Evolutionary conservation across 2,888 invertebrate species (phyloP), one percentile per base, ranked within the genome.

Genomic region (Tiliacea aurago): DNA sequence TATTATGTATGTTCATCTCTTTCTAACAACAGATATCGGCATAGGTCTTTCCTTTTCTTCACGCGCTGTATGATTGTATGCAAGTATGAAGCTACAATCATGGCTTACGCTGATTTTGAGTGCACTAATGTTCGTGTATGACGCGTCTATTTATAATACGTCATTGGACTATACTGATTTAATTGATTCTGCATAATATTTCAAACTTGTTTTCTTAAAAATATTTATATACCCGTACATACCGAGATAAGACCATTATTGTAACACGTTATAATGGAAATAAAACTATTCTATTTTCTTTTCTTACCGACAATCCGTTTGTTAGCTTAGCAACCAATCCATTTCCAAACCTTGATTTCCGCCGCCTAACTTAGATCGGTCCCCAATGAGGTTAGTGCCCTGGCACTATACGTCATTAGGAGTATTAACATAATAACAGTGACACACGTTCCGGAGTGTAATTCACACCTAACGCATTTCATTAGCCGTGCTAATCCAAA

Each of bases 381-480:
- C 45, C 65, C 43, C n/a, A n/a, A n/a, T n/a, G n/a, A n/a, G n/a
- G n/a, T n/a, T n/a, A 71, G 64, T n/a, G n/a, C n/a, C n/a, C n/a
- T n/a, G 68, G 64, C n/a, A 67, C 64, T 37, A 81, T 45, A 70
- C 45, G 45, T 67, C 59, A 82, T 75, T 77, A 64, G 28, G 23
- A 81, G 59, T 80, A 90, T 89, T 91, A 89, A 76, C 90, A 88
- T 91, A 90, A 89, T 88, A 90, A 89, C 86, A 85, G 87, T 85
- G 80, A 87, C 89, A 87, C 89, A 88, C 88, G 88, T 81, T 78
- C 75, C 63, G 73, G 71, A 65, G 80, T 73, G 86, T 90, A 90
- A 91, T 91, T 91, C 90, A 91, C 91, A 90, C 89, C 81, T 85
- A 79, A 88, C 89, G 90, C 91, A 90, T 91, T 91, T 91, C 91